Conservation (phyloP, 2,113 vertebrate genomes). For the Sinocyclocheilus anshuiensis region DNA sequence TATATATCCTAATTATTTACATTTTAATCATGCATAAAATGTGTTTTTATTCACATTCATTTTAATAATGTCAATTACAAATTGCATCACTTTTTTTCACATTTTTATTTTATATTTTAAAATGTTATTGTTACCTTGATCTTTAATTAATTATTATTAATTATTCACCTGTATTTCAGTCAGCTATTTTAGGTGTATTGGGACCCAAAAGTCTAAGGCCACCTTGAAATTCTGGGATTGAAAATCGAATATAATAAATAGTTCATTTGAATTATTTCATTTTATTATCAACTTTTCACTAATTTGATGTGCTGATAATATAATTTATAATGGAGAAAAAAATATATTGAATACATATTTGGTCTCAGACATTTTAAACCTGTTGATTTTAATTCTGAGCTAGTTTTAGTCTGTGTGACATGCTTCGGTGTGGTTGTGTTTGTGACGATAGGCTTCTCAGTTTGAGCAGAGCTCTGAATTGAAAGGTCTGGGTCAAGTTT, state of each 20-base stretch:
- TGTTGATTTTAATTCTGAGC: not conserved
- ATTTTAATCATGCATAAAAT: too few relatives aligned
- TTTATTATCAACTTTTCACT: not conserved
- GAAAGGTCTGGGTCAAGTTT: not conserved
- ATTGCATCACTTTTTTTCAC: too few relatives aligned
- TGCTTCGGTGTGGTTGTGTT: not conserved
- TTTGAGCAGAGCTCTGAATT: not conserved
- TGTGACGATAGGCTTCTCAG: not conserved
- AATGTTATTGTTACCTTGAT: not conserved
- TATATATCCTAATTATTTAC: too few relatives aligned
- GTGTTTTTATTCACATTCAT: too few relatives aligned
- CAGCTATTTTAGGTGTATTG: not conserved
- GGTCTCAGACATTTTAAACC: not conserved
- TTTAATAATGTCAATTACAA: too few relatives aligned
- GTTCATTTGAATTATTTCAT: too few relatives aligned
- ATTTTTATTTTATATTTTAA: too few relatives aligned
- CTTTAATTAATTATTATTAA: not conserved
- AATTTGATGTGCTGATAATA: not conserved
- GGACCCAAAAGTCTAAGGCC: not conserved
- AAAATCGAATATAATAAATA: not conserved
- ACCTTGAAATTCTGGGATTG: not conserved
- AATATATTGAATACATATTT: not conserved
- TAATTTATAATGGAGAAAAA: not conserved
- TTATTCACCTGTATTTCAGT: not conserved
- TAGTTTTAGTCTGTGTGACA: not conserved